Percentiles rank a stretch among this genome's conserved stretches.
Evolutionary conservation across 2,797 vertebrate species (phyloP).

Genomic region (Liasis olivaceus): DNA sequence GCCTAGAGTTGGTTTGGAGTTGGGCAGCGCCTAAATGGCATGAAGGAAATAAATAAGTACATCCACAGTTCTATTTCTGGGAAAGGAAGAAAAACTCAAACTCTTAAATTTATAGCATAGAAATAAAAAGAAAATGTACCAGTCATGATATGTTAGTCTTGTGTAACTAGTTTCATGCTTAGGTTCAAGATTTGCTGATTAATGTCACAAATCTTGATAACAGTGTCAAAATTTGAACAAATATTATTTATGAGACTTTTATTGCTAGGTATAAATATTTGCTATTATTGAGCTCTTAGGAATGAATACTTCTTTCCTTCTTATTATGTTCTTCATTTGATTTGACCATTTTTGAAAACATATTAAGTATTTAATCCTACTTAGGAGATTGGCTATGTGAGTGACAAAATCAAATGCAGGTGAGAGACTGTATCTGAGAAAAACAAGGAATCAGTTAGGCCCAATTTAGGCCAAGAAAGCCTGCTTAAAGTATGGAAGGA

Average conservation of each 20-base stretch:
- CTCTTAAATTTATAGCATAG: neutral
- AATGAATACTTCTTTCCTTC: constrained; percentile 4
- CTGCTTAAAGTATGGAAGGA: neutral
- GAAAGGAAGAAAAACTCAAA: neutral
- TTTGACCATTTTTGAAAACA: neutral
- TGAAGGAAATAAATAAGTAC: neutral
- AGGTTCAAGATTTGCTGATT: neutral
- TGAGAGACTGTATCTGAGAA: neutral
- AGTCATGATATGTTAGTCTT: neutral
- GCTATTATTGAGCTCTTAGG: neutral
- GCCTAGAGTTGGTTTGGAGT: neutral
- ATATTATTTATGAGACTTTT: neutral
- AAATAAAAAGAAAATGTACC: neutral
- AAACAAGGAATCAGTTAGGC: neutral
- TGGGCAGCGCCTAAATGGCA: neutral
- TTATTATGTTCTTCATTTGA: neutral
- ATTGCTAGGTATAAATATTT: neutral
- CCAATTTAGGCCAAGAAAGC: neutral
- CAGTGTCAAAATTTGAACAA: neutral
- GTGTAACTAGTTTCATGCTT: neutral
- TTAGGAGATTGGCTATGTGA: neutral
- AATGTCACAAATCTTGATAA: neutral
- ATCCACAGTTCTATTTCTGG: neutral
- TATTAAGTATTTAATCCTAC: neutral
- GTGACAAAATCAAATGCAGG: neutral